Conservation (phyloP, 2,888 invertebrate genomes). For the Drosophila differens region DNA sequence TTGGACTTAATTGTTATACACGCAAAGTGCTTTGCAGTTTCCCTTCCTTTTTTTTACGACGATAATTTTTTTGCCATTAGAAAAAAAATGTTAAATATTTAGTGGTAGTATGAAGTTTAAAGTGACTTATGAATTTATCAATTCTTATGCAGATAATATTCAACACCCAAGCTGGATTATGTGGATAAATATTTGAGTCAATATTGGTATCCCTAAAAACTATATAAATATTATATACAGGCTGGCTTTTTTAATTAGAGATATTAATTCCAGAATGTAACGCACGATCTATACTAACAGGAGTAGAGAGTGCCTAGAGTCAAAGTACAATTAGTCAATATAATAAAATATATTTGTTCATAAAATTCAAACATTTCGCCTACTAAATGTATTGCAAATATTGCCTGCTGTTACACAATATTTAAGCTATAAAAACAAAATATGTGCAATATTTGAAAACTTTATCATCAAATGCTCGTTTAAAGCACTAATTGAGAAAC, state of each 20-base stretch:
- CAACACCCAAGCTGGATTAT: background rate
- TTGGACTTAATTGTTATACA: conserved; percentile 56
- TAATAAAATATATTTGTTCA: background rate
- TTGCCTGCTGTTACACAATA: background rate
- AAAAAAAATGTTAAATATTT: background rate
- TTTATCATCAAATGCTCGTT: background rate
- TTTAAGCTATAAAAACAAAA: background rate
- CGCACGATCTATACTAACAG: background rate
- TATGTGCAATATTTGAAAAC: background rate
- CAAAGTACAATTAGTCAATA: background rate
- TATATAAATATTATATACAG: background rate
- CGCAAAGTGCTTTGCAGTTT: conserved; percentile 46
- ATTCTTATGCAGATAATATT: background rate
- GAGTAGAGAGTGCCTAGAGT: background rate
- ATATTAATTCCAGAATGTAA: background rate
- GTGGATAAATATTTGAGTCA: background rate
- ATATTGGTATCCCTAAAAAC: background rate
- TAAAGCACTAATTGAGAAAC: background rate
- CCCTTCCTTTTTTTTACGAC: background rate
- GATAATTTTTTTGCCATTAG: conserved; percentile 11
- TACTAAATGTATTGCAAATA: too few species aligned
- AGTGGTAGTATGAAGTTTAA: background rate
- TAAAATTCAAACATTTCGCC: background rate
- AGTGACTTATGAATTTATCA: background rate
- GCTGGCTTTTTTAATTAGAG: background rate